phyloP scores from a whole-genome alignment of 2,888 invertebrate genomes.

The Drosophila ezoana region DNA sequence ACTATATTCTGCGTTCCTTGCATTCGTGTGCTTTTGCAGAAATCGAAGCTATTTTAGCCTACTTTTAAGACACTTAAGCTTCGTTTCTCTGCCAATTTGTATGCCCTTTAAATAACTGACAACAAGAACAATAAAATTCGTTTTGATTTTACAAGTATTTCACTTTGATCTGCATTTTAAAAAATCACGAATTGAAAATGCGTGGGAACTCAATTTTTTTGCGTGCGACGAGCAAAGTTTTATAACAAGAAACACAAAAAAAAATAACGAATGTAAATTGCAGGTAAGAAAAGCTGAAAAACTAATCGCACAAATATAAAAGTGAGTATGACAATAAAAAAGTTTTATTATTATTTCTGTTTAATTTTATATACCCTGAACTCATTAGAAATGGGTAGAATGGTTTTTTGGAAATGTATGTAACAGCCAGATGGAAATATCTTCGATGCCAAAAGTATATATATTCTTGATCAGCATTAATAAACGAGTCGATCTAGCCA shows the following conservation, averaged over 20 bases:
- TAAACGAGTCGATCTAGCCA: no score
- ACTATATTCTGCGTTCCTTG: neutral
- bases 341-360: slow-evolving; percentile 31
- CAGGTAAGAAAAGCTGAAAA: slow-evolving; percentile 69
- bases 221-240: slow-evolving; percentile 70
- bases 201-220: slow-evolving; percentile 71
- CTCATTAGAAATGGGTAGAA: no score
- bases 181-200: slow-evolving; percentile 74
- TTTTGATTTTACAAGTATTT: slow-evolving; percentile 45
- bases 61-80: slow-evolving; percentile 1
- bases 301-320: slow-evolving; percentile 68
- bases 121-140: slow-evolving; percentile 62
- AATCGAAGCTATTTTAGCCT: neutral
- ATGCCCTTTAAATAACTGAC: slow-evolving; percentile 30
- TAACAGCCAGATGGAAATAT: no score
- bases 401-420: no score
- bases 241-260: slow-evolving; percentile 37
- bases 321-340: slow-evolving; percentile 72
- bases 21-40: neutral
- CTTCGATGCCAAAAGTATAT: no score
- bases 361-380: no score
- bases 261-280: slow-evolving; percentile 47
- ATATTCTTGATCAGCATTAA: no score
- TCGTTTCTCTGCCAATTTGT: slow-evolving; percentile 25
- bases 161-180: slow-evolving; percentile 53